phyloP scores from a whole-genome alignment of 2,113 vertebrate species.

The Leucopsar rothschildi region DNA sequence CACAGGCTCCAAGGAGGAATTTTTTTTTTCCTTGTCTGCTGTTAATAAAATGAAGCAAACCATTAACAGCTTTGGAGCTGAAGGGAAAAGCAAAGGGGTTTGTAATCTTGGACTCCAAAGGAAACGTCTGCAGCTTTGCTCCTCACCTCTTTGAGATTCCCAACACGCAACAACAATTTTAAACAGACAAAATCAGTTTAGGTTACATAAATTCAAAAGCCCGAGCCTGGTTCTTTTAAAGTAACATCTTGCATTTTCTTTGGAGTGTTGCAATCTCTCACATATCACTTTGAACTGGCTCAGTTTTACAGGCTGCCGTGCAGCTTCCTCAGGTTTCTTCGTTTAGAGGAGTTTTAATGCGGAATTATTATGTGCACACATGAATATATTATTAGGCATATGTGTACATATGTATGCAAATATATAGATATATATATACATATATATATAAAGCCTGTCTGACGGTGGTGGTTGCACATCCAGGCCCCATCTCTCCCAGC shows the following conservation, averaged over 20 bases:
- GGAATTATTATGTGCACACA: not conserved
- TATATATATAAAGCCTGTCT: not conserved
- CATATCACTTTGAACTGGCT: not conserved
- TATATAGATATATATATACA: not conserved
- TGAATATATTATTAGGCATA: not conserved
- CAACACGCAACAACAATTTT: conserved; percentile 57
- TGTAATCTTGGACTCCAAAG: conserved; percentile 12
- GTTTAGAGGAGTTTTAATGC: not conserved
- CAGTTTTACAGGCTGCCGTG: not conserved
- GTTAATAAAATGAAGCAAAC: conserved; percentile 65
- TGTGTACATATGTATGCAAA: not conserved
- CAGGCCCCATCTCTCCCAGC: not conserved
- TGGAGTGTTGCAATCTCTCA: conserved; percentile 39
- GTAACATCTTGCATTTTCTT: conserved; percentile 60
- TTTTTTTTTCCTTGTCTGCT: conserved; percentile 31
- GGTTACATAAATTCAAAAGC: conserved; percentile 66
- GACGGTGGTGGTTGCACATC: not conserved
- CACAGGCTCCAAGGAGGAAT: conserved; percentile 38
- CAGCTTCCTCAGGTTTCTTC: not conserved
- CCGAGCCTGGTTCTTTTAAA: conserved; percentile 57
- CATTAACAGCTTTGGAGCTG: conserved; percentile 49
- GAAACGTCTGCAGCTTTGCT: conserved; percentile 46
- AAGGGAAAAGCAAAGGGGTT: conserved; percentile 21
- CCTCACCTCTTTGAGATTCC: conserved; percentile 61
- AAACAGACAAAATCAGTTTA: conserved; percentile 70